Percentiles rank a stretch among this genome's conserved stretches.
Evolutionary conservation across 2,888 invertebrate species (phyloP).

Genomic region (Unio pictorum): DNA sequence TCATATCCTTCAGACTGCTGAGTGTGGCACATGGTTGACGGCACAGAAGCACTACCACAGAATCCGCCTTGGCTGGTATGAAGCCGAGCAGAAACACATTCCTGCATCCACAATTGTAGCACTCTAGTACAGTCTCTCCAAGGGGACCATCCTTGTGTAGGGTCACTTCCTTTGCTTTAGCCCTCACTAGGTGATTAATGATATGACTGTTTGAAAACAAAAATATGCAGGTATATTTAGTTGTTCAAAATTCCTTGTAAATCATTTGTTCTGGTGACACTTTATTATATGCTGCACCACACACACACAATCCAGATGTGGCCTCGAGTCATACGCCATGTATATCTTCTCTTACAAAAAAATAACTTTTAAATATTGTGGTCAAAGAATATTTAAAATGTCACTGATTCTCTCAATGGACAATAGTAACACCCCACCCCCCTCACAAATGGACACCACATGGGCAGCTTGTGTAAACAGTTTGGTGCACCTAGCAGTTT

Average conservation of each 20-base stretch:
- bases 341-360: too few species aligned
- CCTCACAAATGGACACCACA: too few species aligned
- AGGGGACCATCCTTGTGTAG: constrained; percentile 97
- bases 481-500: too few species aligned
- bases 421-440: too few species aligned
- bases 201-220: constrained; percentile 84
- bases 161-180: constrained; percentile 99
- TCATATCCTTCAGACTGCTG: constrained; percentile 97
- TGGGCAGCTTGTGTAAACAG: too few species aligned
- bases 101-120: constrained; percentile 97
- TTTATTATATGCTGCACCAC: too few species aligned
- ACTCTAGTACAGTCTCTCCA: constrained; percentile 97
- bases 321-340: too few species aligned
- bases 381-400: too few species aligned
- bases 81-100: constrained; percentile 99
- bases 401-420: too few species aligned
- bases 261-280: too few species aligned
- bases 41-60: constrained; percentile 96
- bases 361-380: too few species aligned
- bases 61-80: constrained; percentile 99
- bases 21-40: constrained; percentile 98
- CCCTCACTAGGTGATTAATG: constrained; percentile 97
- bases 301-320: too few species aligned
- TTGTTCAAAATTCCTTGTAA: background rate
- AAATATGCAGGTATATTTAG: background rate